Evolutionary conservation across 2,797 vertebrate genomes (phyloP).

Genomic region (Gadopsis bispinosus): DNA sequence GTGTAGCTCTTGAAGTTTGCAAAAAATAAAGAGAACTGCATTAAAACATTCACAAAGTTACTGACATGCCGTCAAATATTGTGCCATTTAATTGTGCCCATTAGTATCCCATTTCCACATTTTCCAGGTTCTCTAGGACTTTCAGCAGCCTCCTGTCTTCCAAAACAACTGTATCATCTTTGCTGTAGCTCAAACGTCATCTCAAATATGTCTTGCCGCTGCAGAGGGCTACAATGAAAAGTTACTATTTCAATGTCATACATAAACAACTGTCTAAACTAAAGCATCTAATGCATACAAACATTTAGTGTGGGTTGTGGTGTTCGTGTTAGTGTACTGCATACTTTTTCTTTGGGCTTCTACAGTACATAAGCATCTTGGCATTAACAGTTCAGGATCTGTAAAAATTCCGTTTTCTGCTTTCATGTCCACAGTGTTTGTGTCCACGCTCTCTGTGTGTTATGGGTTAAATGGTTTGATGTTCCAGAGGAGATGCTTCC

Average conservation of each 20-base stretch:
- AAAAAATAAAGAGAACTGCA: background rate
- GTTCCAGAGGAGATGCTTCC: background rate
- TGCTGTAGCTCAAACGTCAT: background rate
- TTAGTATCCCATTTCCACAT: background rate
- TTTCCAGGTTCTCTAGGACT: background rate
- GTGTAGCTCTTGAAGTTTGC: constrained; percentile 5
- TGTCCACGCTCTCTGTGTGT: background rate
- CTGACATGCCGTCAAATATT: no score
- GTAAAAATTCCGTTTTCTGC: background rate
- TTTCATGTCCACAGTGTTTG: background rate
- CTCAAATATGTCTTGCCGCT: background rate
- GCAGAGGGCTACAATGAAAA: constrained; percentile 5
- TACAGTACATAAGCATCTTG: background rate
- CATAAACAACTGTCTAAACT: background rate
- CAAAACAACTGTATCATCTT: background rate
- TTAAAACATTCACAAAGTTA: background rate
- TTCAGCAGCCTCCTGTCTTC: background rate
- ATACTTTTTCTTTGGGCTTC: background rate
- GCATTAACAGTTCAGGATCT: background rate
- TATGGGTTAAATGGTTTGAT: constrained; percentile 1
- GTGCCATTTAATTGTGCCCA: background rate
- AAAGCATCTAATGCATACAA: background rate
- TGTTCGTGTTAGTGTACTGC: background rate
- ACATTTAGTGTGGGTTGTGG: background rate
- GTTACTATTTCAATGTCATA: background rate